phyloP scores from a whole-genome alignment of 2,113 vertebrate genomes.

The Talpa occidentalis region DNA sequence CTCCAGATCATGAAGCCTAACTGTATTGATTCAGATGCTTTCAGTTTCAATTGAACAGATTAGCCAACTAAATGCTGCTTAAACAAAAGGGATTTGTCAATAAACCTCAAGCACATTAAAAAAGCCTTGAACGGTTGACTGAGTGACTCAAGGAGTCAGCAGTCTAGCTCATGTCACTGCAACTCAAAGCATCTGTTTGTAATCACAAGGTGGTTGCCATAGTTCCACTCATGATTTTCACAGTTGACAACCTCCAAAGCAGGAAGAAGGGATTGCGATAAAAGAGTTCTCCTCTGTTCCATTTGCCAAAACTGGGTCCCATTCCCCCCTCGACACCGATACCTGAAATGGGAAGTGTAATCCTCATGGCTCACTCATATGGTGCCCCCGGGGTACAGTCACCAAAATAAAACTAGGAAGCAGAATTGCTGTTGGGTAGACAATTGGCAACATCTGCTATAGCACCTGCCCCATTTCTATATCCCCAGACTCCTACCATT shows the following conservation, averaged over 20 bases:
- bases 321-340: neutral
- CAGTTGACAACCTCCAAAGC: neutral
- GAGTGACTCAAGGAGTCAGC: neutral
- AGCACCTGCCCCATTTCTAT: neutral
- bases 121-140: neutral
- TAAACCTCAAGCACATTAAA: neutral
- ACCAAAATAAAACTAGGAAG: neutral
- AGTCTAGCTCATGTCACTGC: neutral
- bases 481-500: neutral
- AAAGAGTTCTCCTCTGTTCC: neutral
- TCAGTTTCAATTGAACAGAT: conserved; percentile 21
- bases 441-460: neutral
- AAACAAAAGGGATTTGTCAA: neutral
- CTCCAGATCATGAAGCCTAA: neutral
- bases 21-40: neutral
- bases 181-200: neutral
- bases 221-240: neutral
- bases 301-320: neutral
- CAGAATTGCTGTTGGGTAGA: neutral
- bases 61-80: neutral
- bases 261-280: neutral
- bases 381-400: neutral
- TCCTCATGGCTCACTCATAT: neutral
- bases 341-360: neutral
- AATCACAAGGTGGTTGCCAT: neutral